phyloP scores from a whole-genome alignment of 1,140 invertebrate genomes.

The Kradibia gibbosae region DNA sequence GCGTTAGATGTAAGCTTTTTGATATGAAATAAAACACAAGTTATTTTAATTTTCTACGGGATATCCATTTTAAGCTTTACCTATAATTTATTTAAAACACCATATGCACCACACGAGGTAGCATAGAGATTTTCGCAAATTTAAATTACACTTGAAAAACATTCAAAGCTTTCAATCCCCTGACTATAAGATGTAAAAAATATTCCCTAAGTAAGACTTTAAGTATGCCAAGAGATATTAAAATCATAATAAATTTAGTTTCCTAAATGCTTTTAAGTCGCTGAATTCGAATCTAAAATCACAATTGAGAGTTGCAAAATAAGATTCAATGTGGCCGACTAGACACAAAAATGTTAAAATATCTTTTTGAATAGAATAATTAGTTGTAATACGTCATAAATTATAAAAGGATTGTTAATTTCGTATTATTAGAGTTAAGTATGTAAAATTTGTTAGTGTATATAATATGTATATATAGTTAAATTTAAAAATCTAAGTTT shows the following conservation, averaged over 20 bases:
- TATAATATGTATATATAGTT: not conserved
- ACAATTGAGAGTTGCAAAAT: not conserved
- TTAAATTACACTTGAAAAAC: not conserved
- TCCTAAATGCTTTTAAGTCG: not conserved
- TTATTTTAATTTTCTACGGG: too few relatives aligned
- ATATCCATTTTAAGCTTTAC: too few relatives aligned
- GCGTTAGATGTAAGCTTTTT: too few relatives aligned
- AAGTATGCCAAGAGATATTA: not conserved
- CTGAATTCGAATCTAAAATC: slow-evolving; percentile 12
- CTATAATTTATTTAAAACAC: too few relatives aligned
- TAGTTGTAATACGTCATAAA: not conserved
- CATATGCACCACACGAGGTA: too few relatives aligned
- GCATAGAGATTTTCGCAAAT: slow-evolving; percentile 17
- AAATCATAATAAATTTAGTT: slow-evolving; percentile 1
- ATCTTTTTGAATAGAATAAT: not conserved
- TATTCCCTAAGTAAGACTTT: slow-evolving; percentile 5
- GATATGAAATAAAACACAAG: too few relatives aligned
- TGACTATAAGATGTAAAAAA: not conserved
- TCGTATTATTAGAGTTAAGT: not conserved
- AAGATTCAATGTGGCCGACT: not conserved
- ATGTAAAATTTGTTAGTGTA: not conserved
- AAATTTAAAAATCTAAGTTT: not conserved
- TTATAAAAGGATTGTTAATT: not conserved
- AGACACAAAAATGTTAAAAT: not conserved
- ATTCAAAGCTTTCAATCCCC: not conserved